A percentile compares a stretch with the other conserved stretches of the same genome.
Conservation (phyloP, 2,113 vertebrate species). For the Eclectus roratus region DNA sequence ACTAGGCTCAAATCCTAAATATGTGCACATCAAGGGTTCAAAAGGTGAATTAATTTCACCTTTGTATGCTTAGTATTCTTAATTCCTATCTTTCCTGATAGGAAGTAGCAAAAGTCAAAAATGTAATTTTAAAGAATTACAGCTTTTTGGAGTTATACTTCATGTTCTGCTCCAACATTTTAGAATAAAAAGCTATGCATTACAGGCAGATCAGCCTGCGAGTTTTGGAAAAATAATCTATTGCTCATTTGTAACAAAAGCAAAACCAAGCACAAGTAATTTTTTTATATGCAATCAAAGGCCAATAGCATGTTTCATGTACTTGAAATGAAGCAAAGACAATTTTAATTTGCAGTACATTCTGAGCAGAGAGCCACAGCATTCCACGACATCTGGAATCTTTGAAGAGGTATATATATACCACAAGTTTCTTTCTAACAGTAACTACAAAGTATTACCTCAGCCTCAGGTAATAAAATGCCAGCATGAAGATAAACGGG, state of each 20-base stretch:
- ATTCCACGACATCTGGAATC: not conserved
- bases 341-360: not conserved
- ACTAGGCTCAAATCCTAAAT: not conserved
- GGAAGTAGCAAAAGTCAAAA: not conserved
- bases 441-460: not conserved
- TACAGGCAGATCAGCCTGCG: not conserved
- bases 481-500: not conserved
- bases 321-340: not conserved
- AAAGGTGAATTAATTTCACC: conserved; percentile 29
- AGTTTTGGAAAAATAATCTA: not conserved
- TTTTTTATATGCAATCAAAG: not conserved
- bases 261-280: not conserved
- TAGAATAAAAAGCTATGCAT: not conserved
- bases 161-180: not conserved
- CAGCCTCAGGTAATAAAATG: not conserved
- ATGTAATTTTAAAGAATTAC: accelerated
- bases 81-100: not conserved
- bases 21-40: not conserved
- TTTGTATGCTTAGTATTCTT: not conserved
- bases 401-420: not conserved
- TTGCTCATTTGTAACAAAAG: not conserved
- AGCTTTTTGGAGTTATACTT: not conserved
- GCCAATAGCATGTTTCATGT: not conserved
- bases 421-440: not conserved
- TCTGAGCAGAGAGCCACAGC: not conserved